phyloP scores from a whole-genome alignment of 2,797 vertebrate genomes.

The Lacerta bilineata region DNA sequence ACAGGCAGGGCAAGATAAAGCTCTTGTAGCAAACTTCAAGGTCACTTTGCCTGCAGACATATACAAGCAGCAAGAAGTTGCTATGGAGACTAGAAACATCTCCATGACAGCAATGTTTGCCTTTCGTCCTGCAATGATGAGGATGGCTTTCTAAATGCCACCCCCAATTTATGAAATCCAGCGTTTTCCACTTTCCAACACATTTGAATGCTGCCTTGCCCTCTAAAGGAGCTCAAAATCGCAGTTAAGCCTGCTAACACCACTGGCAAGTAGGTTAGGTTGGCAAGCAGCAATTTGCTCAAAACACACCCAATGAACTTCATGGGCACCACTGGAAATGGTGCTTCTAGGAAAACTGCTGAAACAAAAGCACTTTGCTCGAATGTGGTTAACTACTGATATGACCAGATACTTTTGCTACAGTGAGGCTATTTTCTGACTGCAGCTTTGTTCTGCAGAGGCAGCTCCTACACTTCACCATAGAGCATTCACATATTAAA shows the following conservation, averaged over 20 bases:
- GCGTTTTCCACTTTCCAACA: not conserved
- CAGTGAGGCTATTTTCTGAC: not conserved
- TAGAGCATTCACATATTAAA: constrained; percentile 2
- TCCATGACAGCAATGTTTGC: not conserved
- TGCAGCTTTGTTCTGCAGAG: not conserved
- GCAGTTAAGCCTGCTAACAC: not conserved
- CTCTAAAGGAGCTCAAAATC: not conserved
- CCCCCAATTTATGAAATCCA: not conserved
- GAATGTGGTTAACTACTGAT: not conserved
- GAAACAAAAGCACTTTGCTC: not conserved
- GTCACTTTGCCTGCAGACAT: not conserved
- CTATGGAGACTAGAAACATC: not conserved
- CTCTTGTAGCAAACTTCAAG: not conserved
- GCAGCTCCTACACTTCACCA: not conserved
- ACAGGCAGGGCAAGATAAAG: not conserved
- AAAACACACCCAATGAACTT: not conserved
- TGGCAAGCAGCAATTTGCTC: not conserved
- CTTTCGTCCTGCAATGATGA: not conserved
- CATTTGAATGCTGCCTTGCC: not conserved
- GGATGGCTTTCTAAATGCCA: not conserved
- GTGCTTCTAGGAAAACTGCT: not conserved
- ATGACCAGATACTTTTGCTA: not conserved
- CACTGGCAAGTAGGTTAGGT: not conserved
- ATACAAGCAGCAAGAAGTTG: not conserved
- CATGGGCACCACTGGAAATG: not conserved